Evolutionary conservation across 2,113 vertebrate genomes (phyloP), one percentile per base, ranked within the genome.

Genomic region (Aegithalos caudatus): DNA sequence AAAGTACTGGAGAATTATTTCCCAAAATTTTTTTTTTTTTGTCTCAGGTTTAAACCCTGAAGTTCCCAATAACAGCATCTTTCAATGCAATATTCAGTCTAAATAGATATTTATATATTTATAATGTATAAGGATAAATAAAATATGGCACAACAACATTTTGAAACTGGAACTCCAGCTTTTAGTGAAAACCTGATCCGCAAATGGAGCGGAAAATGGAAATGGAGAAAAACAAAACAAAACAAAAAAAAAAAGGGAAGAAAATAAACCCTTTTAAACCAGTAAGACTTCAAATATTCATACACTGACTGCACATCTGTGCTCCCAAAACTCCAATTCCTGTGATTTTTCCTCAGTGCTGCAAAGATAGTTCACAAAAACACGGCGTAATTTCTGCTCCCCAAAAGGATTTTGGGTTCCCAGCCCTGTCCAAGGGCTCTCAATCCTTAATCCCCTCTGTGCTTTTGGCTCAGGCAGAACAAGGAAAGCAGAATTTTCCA

Each of bases 341-440:
- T 71, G 74, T 21, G 77, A 64, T 24, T 64, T 54, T 31, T 45
- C 72, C 79, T 91, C 83, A 84, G 86, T 86, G 86, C 92, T 81
- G 69, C 92, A 69, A 22, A 79, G 93, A 86, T 56, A 88, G 86
- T 86, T 89, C 96, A 82, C 96, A 95, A 89, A 94, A 93, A 81
- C 92, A 82, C 80, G 21, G 58, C 2, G 66, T 22, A 7, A 44
- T 56, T 84, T 33, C 78, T 82, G 54, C 89, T 89, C 80, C 86
- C 94, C 83, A 44, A 3, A 35, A 33, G 10, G 35, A 12, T 28
- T 56, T 67, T 3, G n/a, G 51, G 50, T 23, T 74, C 33, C 13
- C 38, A 56, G 72, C 8, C 45, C 40, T 6, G 28, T 4, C 19
- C 66, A 9, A 27, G 3, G 1, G 71, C 56, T 84, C 77, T 38